Conservation (phyloP, 2,113 vertebrate species). For the Thalassarche chlororhynchos region DNA sequence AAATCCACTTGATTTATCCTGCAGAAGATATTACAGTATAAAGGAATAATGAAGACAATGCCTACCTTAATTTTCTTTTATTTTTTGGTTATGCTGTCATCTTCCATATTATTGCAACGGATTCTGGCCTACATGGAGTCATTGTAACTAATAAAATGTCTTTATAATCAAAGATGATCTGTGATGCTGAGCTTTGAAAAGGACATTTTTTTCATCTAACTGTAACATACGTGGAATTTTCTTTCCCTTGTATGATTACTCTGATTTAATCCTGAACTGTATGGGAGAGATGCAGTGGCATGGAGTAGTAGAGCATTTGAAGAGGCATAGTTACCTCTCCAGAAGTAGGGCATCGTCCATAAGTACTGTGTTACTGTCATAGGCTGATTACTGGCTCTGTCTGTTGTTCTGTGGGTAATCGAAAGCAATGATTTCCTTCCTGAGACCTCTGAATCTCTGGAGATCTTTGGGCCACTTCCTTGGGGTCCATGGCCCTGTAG, state of each 20-base stretch:
- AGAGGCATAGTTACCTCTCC: neutral
- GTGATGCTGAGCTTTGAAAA: neutral
- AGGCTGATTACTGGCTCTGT: neutral
- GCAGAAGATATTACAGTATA: conserved; percentile 5
- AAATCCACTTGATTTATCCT: conserved; percentile 41
- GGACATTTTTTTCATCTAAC: neutral
- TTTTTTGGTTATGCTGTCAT: conserved; percentile 30
- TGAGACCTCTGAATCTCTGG: neutral
- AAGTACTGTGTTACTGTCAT: neutral
- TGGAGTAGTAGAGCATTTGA: neutral
- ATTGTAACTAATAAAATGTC: neutral
- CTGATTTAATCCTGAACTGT: neutral
- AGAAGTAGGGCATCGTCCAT: neutral
- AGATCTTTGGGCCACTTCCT: neutral
- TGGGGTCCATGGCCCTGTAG: neutral
- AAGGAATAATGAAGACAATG: conserved; percentile 40
- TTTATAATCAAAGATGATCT: neutral
- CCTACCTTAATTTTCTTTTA: conserved; percentile 23
- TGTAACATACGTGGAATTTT: neutral
- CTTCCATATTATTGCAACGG: neutral
- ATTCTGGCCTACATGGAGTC: neutral
- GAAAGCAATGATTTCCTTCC: neutral
- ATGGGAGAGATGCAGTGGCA: neutral
- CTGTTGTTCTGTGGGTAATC: neutral
- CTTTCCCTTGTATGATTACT: neutral